These are phyloP conservation scores for Enoplolaimus lenunculus DNA, from an alignment of 2,888 invertebrate species.

Conservation along the genomic window DNA sequence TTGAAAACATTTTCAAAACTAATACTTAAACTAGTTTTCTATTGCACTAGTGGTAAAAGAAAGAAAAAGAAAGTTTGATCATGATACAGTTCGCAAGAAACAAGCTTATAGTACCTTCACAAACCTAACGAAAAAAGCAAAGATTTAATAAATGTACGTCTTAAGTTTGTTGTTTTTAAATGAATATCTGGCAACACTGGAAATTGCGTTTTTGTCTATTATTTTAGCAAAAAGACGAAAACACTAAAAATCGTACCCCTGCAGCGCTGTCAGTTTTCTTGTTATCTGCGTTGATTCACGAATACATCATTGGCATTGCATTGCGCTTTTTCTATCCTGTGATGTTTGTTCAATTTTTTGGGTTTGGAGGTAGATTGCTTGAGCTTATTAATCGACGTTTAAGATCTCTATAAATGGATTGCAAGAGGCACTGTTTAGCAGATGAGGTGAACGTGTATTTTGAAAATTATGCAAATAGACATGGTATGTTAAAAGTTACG, in stretches of 20 bases:
- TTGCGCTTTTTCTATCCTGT: constrained; percentile 77
- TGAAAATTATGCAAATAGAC: constrained; percentile 4
- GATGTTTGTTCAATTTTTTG: constrained; percentile 60
- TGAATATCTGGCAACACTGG: too few species aligned
- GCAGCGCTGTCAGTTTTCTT: constrained; percentile 57
- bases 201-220: too few species aligned
- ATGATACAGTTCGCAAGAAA: too few species aligned
- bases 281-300: constrained; percentile 72
- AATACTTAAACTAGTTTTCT: too few species aligned
- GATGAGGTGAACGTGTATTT: neutral
- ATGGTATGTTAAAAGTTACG: too few species aligned
- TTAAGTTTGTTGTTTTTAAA: too few species aligned
- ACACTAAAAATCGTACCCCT: neutral
- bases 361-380: constrained; percentile 55
- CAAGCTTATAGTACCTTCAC: too few species aligned
- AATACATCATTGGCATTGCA: constrained; percentile 62
- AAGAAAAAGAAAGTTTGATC: too few species aligned
- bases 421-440: constrained; percentile 30
- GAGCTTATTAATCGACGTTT: constrained; percentile 41
- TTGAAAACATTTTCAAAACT: too few species aligned
- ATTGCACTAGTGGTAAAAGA: too few species aligned
- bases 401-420: neutral
- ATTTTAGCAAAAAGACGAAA: neutral
- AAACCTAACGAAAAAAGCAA: too few species aligned
- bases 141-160: too few species aligned